phyloP scores from a whole-genome alignment of 2,113 vertebrate genomes.

The Leptobrachium ailaonicum region DNA sequence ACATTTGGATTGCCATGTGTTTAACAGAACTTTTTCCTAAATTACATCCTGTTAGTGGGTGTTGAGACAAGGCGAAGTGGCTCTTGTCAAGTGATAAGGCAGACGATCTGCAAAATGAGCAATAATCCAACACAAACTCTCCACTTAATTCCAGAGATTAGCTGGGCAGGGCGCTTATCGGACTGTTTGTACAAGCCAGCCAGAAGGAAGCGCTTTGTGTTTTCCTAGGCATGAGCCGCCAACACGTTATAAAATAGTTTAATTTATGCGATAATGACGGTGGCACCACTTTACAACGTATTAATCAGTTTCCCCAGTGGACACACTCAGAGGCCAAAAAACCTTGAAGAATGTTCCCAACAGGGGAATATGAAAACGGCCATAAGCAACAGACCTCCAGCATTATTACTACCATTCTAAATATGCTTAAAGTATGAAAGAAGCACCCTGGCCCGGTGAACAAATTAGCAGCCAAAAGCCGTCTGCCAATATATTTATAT shows the following conservation, averaged over 20 bases:
- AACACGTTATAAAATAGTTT: conserved; percentile 9
- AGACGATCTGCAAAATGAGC: conserved; percentile 48
- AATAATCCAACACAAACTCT: conserved; percentile 49
- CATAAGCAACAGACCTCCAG: conserved; percentile 31
- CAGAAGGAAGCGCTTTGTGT: too few relatives aligned
- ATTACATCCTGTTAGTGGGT: conserved; percentile 32
- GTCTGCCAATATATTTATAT: conserved; percentile 19
- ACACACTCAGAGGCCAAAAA: conserved; percentile 25
- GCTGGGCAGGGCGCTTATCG: conserved; percentile 24
- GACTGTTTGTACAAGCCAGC: background rate
- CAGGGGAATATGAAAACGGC: conserved; percentile 5
- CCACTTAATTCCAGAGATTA: conserved; percentile 44
- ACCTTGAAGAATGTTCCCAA: conserved; percentile 23
- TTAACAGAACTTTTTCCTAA: conserved; percentile 27
- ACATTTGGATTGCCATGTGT: conserved; percentile 35
- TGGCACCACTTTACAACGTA: conserved; percentile 23
- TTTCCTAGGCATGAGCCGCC: background rate
- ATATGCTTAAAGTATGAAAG: conserved; percentile 14
- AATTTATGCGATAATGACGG: conserved; percentile 25
- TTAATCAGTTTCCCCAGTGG: conserved; percentile 21
- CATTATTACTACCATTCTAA: conserved; percentile 36
- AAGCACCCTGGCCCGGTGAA: conserved; percentile 1
- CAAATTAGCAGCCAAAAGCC: conserved; percentile 5
- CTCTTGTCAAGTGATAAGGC: conserved; percentile 28
- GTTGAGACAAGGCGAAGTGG: conserved; percentile 51